Percentiles rank a stretch among this genome's conserved stretches.
Conservation (phyloP, 2,888 invertebrate species). For the Heliconius aoede region DNA sequence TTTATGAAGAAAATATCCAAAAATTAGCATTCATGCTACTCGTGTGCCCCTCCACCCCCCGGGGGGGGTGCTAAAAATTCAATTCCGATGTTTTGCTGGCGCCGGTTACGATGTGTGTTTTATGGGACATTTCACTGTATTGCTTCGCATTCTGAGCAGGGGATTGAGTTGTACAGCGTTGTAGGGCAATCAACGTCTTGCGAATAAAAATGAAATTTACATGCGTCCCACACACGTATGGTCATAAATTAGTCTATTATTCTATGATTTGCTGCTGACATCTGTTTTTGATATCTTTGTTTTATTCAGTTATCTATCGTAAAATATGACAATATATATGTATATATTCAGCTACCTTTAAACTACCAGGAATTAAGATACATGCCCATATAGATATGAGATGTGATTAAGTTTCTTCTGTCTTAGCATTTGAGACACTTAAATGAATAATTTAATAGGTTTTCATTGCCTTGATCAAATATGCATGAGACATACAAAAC, state of each 20-base stretch:
- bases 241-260: slow-evolving; percentile 50
- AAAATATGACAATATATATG: background rate
- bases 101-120: slow-evolving; percentile 65
- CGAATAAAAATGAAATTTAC: slow-evolving; percentile 60
- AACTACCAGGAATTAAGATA: background rate
- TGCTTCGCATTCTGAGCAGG: slow-evolving; percentile 56
- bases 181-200: slow-evolving; percentile 60
- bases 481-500: background rate
- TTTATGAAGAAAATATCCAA: slow-evolving; percentile 47
- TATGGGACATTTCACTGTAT: slow-evolving; percentile 70
- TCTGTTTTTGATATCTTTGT: slow-evolving; percentile 13
- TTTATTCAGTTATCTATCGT: background rate
- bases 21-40: slow-evolving; percentile 54
- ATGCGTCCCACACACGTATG: slow-evolving; percentile 57
- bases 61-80: slow-evolving; percentile 69
- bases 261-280: slow-evolving; percentile 18
- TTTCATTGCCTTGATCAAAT: background rate
- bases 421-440: background rate
- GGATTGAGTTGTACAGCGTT: slow-evolving; percentile 50
- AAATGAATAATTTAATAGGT: background rate
- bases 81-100: slow-evolving; percentile 65
- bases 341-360: background rate
- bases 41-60: no score
- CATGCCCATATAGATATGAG: no score
- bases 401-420: background rate